Conservation (phyloP, 2,888 invertebrate species). For the Blera fallax region DNA sequence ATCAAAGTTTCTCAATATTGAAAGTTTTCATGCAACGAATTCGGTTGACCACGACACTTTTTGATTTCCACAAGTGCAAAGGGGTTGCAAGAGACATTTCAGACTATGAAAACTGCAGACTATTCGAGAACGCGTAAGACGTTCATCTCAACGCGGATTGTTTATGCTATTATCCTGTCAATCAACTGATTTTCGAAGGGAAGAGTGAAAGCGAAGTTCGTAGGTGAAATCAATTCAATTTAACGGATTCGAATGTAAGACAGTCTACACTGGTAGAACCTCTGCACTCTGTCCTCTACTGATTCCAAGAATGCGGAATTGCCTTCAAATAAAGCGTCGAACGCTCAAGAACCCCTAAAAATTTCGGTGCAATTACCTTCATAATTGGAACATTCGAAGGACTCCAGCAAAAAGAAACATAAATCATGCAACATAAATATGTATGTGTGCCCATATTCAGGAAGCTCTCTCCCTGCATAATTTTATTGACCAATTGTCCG, state of each 20-base stretch:
- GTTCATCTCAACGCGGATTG: background rate
- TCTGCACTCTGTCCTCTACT: no score
- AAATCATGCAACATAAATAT: conserved; percentile 45
- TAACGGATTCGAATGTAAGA: no score
- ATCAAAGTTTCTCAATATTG: background rate
- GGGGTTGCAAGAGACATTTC: background rate
- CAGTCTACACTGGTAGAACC: no score
- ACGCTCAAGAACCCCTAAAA: background rate
- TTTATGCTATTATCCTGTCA: background rate
- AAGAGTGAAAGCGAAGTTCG: no score
- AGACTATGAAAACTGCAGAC: background rate
- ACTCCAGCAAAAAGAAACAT: conserved; percentile 26
- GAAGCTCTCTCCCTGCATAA: conserved; percentile 48
- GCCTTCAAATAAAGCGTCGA: no score
- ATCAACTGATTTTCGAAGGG: no score
- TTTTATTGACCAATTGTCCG: conserved; percentile 71
- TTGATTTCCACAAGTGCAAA: background rate
- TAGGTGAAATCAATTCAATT: no score
- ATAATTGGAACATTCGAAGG: conserved; percentile 5
- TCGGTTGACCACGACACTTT: background rate
- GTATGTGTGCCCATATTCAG: conserved; percentile 14
- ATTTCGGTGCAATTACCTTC: background rate
- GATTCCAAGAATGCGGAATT: no score
- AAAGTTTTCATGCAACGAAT: background rate
- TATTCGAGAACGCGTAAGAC: no score